Base-by-base conservation (phyloP, 2,888 invertebrate species). In the Thelaira solivaga region DNA sequence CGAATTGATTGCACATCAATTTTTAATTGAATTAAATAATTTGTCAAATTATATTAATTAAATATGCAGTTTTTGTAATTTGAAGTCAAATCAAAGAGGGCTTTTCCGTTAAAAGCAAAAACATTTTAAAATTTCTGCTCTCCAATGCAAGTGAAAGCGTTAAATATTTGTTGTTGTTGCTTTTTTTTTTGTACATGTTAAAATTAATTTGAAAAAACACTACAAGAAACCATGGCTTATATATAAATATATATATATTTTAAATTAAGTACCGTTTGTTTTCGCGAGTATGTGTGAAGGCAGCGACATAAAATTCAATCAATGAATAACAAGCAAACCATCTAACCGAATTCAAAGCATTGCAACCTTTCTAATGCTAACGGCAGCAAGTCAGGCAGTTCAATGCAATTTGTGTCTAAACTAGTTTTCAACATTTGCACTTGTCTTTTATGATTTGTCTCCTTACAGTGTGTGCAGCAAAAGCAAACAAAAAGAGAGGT, bases 71-170 rank as follows among this genome's bases (percentile, higher is more conserved):
- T n/a, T n/a, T n/a, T n/a, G n/a, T n/a, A n/a, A n/a, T n/a, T n/a
- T n/a, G n/a, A n/a, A n/a, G n/a, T n/a, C n/a, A n/a, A n/a, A 11
- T 13, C 13, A 5, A 4, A 13, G 36, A 13, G n/a, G n/a, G n/a
- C n/a, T 24, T 34, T 55, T 59, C n/a, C 3, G 8, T 20, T 8
- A n/a, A 34, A 59, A 36, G 43, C 0, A 16, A n/a, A 41, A 57
- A 31, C n/a, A 6, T 29, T 57, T 57, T 49, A 18, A 22, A 18
- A 45, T 43, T 65, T 76, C 65, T 51, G 22, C 61, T 72, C 16
- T 41, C 2, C 20, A 64, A 36, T 49, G 49, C 67, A 73, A 77
- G 77, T 77, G 77, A 77, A 77, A 77, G 77, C 72, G 72, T 62
- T 47, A 43, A 76, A 72, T 18, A 55, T 67, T 71, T 18, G 34